Evolutionary conservation across 2,797 vertebrate species (phyloP), one percentile per base, ranked within the genome.

Genomic region (Acrossocheilus fasciatus): DNA sequence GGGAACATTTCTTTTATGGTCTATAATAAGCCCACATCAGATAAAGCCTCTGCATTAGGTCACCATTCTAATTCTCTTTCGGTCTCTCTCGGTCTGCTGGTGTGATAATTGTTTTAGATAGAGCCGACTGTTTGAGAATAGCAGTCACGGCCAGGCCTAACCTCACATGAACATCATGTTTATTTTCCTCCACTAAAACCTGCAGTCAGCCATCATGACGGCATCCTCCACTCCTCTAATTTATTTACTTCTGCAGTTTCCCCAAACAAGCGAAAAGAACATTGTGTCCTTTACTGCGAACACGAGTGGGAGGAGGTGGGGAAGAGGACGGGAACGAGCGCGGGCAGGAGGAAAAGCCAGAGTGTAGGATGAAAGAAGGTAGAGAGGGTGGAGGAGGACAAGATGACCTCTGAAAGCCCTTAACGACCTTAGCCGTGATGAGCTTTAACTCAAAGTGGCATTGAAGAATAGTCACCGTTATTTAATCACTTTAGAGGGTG

Each of bases 211-310:
- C 75, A 84, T 89, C 90, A 89, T 43, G 92, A 91, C 74, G 92
- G 86, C 87, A 89, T 93, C 93, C 84, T 86, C 87, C 92, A 87
- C 83, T 89, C 84, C 83, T 87, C 59, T 91, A 88, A 90, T 93
- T 91, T 93, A 94, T 95, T 94, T 94, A 94, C 94, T 95, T 95
- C 92, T 93, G 91, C 93, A 91, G 88, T 94, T 96, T 96, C 93
- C 94, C 94, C 93, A 93, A 90, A 94, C 92, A 87, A 87, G 83
- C 88, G 83, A 92, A 72, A 89, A 91, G 93, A 95, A 95, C 94
- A 95, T 92, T 90, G 84, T 93, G 92, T 95, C 91, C 96, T 95
- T 68, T 92, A 90, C 91, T 94, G 90, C 89, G 62, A 83, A 87
- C 89, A 83, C 88, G 89, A 87, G 83, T 83, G 83, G 79, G 75